Percentiles rank a stretch among this genome's conserved stretches.
phyloP scores from a whole-genome alignment of 1,140 invertebrate species.

The Hycleus phaleratus region DNA sequence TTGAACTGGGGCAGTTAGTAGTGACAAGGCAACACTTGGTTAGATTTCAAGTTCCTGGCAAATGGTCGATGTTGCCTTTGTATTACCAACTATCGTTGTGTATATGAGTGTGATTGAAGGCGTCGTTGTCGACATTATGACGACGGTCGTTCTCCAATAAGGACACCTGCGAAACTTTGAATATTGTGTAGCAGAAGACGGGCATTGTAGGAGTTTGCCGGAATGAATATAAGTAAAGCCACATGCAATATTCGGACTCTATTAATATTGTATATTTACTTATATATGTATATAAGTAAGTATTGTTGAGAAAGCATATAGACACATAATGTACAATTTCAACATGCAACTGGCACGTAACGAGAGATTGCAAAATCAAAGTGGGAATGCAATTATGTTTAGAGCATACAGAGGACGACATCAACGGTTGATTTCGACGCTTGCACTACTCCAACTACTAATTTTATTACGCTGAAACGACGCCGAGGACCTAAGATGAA shows the following conservation, averaged over 20 bases:
- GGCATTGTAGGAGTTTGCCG: background rate
- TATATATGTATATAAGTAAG: too few relatives aligned
- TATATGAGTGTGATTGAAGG: background rate
- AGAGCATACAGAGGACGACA: conserved; percentile 2
- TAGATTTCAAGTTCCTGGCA: conserved; percentile 1
- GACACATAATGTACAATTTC: too few relatives aligned
- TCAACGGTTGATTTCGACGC: too few relatives aligned
- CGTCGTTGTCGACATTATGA: background rate
- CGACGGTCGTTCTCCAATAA: conserved; percentile 10
- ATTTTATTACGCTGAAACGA: conserved; percentile 12
- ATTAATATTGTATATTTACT: background rate
- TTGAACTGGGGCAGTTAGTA: conserved; percentile 4
- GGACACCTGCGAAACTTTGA: conserved; percentile 9
- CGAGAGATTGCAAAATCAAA: conserved; percentile 8
- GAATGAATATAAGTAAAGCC: background rate
- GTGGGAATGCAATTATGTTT: conserved; percentile 13
- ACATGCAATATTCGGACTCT: background rate
- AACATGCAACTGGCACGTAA: background rate
- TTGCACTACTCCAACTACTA: conserved; percentile 1
- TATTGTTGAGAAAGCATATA: too few relatives aligned
- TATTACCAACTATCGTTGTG: too few relatives aligned
- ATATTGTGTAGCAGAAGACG: background rate
- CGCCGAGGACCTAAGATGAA: conserved; percentile 6
- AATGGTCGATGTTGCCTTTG: conserved; percentile 1
- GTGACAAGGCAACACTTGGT: conserved; percentile 10